A percentile compares a stretch with the other conserved stretches of the same genome.
These are phyloP conservation scores for Brienomyrus brachyistius DNA, from an alignment of 2,113 vertebrate species.

Conservation along the genomic window DNA sequence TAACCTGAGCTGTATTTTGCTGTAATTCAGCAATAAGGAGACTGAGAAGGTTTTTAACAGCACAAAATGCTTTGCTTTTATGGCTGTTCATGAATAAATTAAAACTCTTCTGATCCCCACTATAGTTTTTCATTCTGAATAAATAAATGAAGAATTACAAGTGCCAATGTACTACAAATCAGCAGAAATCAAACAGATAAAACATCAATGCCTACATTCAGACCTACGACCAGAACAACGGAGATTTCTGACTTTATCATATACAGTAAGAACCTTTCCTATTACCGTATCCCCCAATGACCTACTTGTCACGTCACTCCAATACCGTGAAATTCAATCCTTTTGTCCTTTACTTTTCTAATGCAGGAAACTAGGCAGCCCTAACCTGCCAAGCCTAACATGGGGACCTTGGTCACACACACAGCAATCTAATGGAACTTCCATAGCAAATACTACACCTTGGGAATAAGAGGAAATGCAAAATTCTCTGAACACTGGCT, in stretches of 20 bases:
- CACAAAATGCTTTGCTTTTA: background rate
- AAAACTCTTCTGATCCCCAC: background rate
- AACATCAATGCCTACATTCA: background rate
- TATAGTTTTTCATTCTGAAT: background rate
- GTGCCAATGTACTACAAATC: background rate
- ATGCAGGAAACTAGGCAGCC: background rate
- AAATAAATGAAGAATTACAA: background rate
- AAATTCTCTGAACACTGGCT: background rate
- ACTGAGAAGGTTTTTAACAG: background rate
- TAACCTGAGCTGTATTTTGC: background rate
- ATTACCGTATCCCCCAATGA: background rate
- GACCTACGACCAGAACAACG: background rate
- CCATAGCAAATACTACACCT: background rate
- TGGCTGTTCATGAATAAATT: background rate
- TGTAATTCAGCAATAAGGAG: background rate
- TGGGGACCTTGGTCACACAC: background rate
- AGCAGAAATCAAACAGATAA: background rate
- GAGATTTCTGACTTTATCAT: background rate
- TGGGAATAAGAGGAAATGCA: background rate
- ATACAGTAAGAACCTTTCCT: background rate
- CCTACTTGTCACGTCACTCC: background rate
- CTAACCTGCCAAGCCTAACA: background rate
- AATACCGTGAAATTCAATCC: background rate
- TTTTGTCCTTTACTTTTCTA: background rate
- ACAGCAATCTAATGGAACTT: background rate